Evolutionary conservation across 2,888 invertebrate genomes (phyloP).

Genomic region (Nemotelus nigrinus): DNA sequence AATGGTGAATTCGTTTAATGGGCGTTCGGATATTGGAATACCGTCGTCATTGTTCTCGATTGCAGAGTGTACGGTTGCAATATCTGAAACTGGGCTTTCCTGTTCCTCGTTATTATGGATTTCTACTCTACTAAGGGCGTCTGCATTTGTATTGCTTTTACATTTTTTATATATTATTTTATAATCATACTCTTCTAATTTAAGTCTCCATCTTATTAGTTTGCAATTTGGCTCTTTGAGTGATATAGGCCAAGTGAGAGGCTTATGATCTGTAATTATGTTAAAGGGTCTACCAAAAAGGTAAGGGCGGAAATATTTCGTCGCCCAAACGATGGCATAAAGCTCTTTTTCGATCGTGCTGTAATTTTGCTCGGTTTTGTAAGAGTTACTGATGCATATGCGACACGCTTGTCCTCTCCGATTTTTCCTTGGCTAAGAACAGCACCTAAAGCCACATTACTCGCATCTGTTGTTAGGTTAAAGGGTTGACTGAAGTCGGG

Average conservation of each 20-base stretch:
- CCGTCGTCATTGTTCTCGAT: constrained; percentile 50
- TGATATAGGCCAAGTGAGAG: constrained; percentile 60
- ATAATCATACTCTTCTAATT: constrained; percentile 55
- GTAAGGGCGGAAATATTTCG: constrained; percentile 56
- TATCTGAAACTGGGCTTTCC: neutral
- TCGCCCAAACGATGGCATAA: too few species aligned
- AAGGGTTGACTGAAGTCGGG: too few species aligned
- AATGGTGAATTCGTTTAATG: constrained; percentile 51
- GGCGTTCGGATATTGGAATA: constrained; percentile 53
- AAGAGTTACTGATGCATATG: too few species aligned
- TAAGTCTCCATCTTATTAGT: neutral
- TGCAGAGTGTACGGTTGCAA: constrained; percentile 48
- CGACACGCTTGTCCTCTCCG: too few species aligned
- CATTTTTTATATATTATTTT: constrained; percentile 52
- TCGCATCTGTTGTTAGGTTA: too few species aligned
- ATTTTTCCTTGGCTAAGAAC: too few species aligned
- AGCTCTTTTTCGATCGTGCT: too few species aligned
- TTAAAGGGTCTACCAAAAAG: constrained; percentile 58
- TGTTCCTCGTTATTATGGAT: too few species aligned
- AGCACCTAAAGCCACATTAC: too few species aligned
- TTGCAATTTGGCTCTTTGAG: constrained; percentile 51
- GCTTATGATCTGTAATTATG: constrained; percentile 62
- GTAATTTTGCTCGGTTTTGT: too few species aligned
- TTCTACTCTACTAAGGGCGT: constrained; percentile 31
- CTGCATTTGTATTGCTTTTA: constrained; percentile 46